Evolutionary conservation across 2,113 vertebrate species (phyloP), one percentile per base, ranked within the genome.

Genomic region (Phyllostomus discolor): DNA sequence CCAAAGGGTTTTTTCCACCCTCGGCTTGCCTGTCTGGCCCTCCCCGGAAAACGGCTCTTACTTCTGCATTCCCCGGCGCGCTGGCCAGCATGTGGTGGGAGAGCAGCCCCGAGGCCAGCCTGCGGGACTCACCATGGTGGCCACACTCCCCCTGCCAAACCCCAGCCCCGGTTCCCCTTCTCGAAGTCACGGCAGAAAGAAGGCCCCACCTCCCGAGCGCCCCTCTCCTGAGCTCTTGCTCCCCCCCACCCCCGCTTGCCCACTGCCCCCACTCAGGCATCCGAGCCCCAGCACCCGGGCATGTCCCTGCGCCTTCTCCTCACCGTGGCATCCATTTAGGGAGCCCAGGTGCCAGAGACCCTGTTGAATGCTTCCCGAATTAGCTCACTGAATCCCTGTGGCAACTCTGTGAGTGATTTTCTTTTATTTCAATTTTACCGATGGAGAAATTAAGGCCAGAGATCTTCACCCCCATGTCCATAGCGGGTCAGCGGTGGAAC

Each of bases 1-100:
- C 75, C 73, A 31, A 67, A 24, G 95, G 97, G 95, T 50, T 95
- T 96, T 96, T 98, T 96, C 97, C 96, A 70, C 50, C 88, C 54
- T 88, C 0, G 1, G 67, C 76, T 72, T 38, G 90, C 82, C 92
- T 22, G 83, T 94, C 93, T 82, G 92, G 89, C 87, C 94, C 2
- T 59, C 28, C 57, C 0, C 3, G 28, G 33, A 38, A 64, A 62
- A 76, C 7, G 1, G 35, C 84, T 96, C 41, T 46, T 2, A 14
- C 94, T 98, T 98, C 98, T 89, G 87, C 82, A 96, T 97, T 97
- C 19, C 67, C 22, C 0, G 19, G 54, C 1, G 0, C 22, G 48
- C 72, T 14, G 1, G 75, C 64, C 69, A 17, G 46, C 0, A 0
- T 2, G 0, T 10, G 83, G 95, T 0, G 48, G 73, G 10, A 2